Conservation (phyloP, 2,113 vertebrate genomes). For the Lutjanus erythropterus region DNA sequence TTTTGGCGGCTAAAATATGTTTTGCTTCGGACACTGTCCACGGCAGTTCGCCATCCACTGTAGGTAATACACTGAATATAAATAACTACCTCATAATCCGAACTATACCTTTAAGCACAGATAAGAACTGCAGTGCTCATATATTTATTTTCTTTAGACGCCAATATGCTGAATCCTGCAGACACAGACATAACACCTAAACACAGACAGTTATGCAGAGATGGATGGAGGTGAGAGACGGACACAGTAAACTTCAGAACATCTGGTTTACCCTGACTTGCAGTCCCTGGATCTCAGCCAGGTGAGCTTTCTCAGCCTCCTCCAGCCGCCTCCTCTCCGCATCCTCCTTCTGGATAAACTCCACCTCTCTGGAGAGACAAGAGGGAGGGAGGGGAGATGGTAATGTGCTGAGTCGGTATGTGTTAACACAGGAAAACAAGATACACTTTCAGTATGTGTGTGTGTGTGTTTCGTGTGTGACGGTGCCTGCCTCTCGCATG, state of each 20-base stretch:
- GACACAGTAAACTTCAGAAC: background rate
- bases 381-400: constrained; percentile 10
- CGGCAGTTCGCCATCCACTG: too few species aligned
- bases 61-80: too few species aligned
- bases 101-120: too few species aligned
- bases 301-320: constrained; percentile 94
- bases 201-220: background rate
- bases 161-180: constrained; percentile 5
- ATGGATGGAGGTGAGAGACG: constrained; percentile 4
- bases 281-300: constrained; percentile 93
- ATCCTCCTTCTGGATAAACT: constrained; percentile 96
- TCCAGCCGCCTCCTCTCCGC: constrained; percentile 94
- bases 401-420: constrained; percentile 42
- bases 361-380: constrained; percentile 89
- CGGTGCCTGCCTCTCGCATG: constrained; percentile 24
- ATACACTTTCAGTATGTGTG: constrained; percentile 10
- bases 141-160: background rate
- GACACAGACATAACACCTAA: background rate
- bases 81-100: too few species aligned
- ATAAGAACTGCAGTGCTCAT: background rate
- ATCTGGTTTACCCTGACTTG: constrained; percentile 89
- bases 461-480: constrained; percentile 17
- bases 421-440: constrained; percentile 29
- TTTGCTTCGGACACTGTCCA: too few species aligned
- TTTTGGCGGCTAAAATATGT: too few species aligned